Conservation (phyloP, 35 echinoderm and acorn worm genomes). For the Ptychodera flava region DNA sequence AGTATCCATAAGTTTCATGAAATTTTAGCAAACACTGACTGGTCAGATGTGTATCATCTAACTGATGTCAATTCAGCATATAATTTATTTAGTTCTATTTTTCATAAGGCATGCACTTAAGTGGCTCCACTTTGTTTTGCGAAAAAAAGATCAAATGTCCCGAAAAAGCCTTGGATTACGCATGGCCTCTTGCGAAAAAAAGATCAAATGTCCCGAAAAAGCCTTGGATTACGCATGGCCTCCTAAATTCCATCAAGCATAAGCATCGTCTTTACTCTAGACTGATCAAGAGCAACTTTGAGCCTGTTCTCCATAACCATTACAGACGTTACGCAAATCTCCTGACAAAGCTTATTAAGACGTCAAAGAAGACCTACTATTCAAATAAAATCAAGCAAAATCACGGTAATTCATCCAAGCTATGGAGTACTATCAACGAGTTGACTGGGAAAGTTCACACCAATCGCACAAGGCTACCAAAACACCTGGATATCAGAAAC, state of each 20-base stretch:
- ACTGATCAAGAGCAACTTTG: neutral
- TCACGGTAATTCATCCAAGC: neutral
- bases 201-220: neutral
- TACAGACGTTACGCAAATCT: neutral
- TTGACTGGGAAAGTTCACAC: neutral
- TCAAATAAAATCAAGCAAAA: neutral
- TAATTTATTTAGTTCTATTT: neutral
- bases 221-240: neutral
- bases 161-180: no score
- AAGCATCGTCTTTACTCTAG: neutral
- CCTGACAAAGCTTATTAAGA: neutral
- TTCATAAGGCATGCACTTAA: neutral
- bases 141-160: no score
- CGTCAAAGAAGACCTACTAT: neutral
- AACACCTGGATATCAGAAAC: neutral
- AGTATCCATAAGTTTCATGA: neutral
- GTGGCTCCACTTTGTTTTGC: neutral
- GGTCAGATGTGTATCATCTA: constrained; percentile 3
- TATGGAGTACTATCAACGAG: constrained; percentile 4
- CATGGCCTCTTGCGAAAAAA: no score
- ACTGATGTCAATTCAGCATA: neutral
- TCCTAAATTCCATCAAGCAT: neutral
- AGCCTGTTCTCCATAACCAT: neutral
- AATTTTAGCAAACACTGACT: neutral
- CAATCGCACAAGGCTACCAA: neutral